These are phyloP conservation scores for Alouatta palliata DNA, from an alignment of 2,113 vertebrate genomes.

Conservation along the genomic window DNA sequence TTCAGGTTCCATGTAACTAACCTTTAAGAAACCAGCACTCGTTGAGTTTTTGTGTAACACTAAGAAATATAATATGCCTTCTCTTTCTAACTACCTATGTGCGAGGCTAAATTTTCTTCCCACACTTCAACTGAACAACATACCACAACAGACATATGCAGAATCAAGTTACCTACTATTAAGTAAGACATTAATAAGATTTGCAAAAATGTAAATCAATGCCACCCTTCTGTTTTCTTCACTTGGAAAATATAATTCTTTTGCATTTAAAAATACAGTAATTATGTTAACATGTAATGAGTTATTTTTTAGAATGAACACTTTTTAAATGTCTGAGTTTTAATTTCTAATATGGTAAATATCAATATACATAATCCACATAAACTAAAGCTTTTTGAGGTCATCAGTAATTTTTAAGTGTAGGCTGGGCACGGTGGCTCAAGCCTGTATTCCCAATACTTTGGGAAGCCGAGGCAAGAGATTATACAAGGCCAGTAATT, in stretches of 20 bases:
- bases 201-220: slow-evolving; percentile 40
- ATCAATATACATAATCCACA: not conserved
- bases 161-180: not conserved
- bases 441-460: too few species aligned
- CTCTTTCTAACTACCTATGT: not conserved
- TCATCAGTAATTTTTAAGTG: slow-evolving; percentile 22
- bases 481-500: too few species aligned
- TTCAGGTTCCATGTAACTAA: slow-evolving; percentile 22
- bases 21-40: not conserved
- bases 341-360: slow-evolving; percentile 27
- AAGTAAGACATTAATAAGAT: slow-evolving; percentile 10
- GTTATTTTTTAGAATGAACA: not conserved
- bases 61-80: not conserved
- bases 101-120: not conserved
- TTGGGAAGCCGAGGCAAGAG: too few species aligned
- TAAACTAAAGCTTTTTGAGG: slow-evolving; percentile 30
- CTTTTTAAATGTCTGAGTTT: slow-evolving; percentile 42
- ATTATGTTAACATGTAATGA: not conserved
- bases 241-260: slow-evolving; percentile 15
- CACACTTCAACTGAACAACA: slow-evolving; percentile 5
- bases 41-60: not conserved
- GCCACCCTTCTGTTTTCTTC: not conserved
- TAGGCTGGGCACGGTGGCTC: too few species aligned
- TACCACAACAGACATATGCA: not conserved
- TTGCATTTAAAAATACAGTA: slow-evolving; percentile 1